These are phyloP conservation scores for Nannospalax galili DNA, from an alignment of 2,113 vertebrate species.

Conservation along the genomic window DNA sequence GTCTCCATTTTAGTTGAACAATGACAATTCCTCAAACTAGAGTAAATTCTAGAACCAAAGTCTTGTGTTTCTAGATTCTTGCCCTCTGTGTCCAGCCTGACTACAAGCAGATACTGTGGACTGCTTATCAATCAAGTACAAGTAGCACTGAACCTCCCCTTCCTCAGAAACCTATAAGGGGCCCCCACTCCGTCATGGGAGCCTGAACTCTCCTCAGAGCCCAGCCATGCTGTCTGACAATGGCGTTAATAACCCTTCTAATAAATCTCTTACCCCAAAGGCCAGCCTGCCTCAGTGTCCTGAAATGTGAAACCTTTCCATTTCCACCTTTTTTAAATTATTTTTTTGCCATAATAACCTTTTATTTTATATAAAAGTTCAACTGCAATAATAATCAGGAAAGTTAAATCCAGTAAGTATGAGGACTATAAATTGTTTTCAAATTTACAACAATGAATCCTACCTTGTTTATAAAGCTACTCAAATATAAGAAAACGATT, in stretches of 20 bases:
- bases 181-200: background rate
- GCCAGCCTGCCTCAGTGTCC: background rate
- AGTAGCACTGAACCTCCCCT: background rate
- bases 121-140: background rate
- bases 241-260: background rate
- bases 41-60: background rate
- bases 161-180: background rate
- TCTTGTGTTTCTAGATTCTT: no score
- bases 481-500: conserved; percentile 29
- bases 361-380: conserved; percentile 63
- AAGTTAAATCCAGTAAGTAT: conserved; percentile 43
- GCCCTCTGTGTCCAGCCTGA: no score
- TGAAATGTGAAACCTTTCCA: background rate
- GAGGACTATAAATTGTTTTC: conserved; percentile 25
- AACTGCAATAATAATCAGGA: conserved; percentile 20
- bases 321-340: background rate
- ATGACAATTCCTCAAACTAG: background rate
- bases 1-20: background rate
- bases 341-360: conserved; percentile 7
- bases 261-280: background rate
- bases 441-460: conserved; percentile 32
- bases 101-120: background rate
- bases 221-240: background rate
- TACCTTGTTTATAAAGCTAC: conserved; percentile 43
- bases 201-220: background rate